Evolutionary conservation across 2,113 vertebrate species (phyloP), one percentile per base, ranked within the genome.

Genomic region (Melanotaenia duboulayi): DNA sequence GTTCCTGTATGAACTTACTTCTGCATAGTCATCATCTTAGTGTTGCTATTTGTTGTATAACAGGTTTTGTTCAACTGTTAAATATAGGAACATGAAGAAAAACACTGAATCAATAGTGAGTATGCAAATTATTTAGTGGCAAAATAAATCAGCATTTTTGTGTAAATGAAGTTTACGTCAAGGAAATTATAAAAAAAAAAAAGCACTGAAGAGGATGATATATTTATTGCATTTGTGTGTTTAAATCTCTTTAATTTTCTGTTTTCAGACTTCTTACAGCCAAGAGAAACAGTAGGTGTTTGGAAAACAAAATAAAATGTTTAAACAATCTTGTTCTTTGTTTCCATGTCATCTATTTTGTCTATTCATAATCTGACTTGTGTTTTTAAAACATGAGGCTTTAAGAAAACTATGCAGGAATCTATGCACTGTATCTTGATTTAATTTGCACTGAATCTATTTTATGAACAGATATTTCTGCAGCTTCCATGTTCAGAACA

Each of bases 401-500:
- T 22, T 40, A 13, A 40, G 17, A 17, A 7, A 10, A 39, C 13
- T 39, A 7, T 20, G n/a, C 55, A n/a, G 28, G 11, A 20, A 37
- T 37, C 17, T 4, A 7, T 37, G 51, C 5, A 2, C 3, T 17
- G 3, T 28, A 11, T 20, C 54, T 48, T 1, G 23, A 5, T 49
- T 8, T 67, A 2, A 64, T 58, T 11, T 19, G 40, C 11, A 19
- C 50, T 58, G 6, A 61, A 50, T 49, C 8, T 65, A 19, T 73
- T 22, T 84, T 54, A 16, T 71, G 37, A 9, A 35, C 64, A 94
- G 92, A 56, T 93, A 89, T 76, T 10, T 61, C 22, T 91, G 89
- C 59, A 57, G 49, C 67, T 94, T 94, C 69, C 92, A 94, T 28
- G 68, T 91, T 65, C 87, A 88, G 65, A 74, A 70, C 8, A 16